Conservation (phyloP, 1,140 invertebrate species). For the Conopomorpha cramerella region DNA sequence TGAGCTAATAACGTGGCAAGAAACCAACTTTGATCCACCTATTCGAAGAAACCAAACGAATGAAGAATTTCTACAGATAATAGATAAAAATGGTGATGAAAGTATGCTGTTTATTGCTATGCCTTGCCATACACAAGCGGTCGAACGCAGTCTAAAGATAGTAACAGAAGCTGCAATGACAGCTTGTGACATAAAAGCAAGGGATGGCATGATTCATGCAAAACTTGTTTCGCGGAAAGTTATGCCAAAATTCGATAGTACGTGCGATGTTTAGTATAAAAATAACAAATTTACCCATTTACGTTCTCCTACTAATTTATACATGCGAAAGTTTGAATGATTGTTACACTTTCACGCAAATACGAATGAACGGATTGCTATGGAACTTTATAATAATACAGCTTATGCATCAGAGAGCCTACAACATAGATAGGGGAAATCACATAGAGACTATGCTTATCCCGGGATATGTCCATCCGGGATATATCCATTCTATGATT, state of each 20-base stretch:
- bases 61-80: background rate
- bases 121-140: conserved; percentile 21
- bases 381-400: too few relatives aligned
- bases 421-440: too few relatives aligned
- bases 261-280: too few relatives aligned
- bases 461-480: too few relatives aligned
- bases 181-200: conserved; percentile 2
- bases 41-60: background rate
- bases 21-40: conserved; percentile 1
- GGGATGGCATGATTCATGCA: conserved; percentile 6
- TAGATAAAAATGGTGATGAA: conserved; percentile 1
- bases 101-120: background rate
- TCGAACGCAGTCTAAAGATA: conserved; percentile 20
- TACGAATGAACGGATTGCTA: too few relatives aligned
- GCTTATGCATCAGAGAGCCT: too few relatives aligned
- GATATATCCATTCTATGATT: too few relatives aligned
- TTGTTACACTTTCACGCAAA: too few relatives aligned
- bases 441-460: too few relatives aligned
- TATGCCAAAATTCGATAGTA: conserved; percentile 4
- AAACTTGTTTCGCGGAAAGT: conserved; percentile 1
- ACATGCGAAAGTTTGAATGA: too few relatives aligned
- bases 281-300: too few relatives aligned
- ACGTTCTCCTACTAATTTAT: too few relatives aligned
- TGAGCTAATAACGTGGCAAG: conserved; percentile 1
- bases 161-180: conserved; percentile 7